These are phyloP conservation scores for Coccyzus lansbergi DNA, from an alignment of 2,797 vertebrate genomes.

Conservation along the genomic window DNA sequence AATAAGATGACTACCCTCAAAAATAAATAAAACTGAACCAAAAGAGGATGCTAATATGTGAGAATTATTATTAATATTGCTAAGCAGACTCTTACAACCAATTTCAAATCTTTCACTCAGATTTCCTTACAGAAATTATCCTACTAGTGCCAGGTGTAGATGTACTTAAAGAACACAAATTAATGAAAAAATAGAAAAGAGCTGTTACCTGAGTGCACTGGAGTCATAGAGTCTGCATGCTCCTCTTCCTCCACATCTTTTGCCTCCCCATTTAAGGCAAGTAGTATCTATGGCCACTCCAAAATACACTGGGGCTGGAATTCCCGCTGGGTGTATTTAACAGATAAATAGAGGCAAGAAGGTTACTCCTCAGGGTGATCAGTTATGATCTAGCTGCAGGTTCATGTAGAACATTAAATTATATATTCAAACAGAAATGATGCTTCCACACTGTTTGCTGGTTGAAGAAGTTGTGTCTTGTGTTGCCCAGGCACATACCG, in stretches of 20 bases:
- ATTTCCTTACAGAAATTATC: not conserved
- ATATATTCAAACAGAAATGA: not conserved
- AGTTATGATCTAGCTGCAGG: not conserved
- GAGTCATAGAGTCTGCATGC: conserved; percentile 91
- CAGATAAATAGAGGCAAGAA: conserved; percentile 1
- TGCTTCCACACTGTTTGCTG: not conserved
- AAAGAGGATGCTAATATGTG: not conserved
- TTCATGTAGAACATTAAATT: not conserved
- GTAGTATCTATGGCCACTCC: conserved; percentile 92
- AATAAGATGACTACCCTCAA: not conserved
- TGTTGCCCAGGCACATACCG: not conserved
- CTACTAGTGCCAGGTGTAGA: not conserved
- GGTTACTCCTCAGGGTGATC: not conserved
- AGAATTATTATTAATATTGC: not conserved
- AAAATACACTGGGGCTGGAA: conserved; percentile 93
- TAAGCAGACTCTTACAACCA: not conserved
- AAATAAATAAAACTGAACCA: not conserved
- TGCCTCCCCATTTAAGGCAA: conserved; percentile 92
- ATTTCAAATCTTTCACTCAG: not conserved
- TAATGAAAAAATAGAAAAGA: not conserved
- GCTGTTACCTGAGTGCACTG: conserved; percentile 85
- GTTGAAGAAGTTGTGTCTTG: not conserved
- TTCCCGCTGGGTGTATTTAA: conserved; percentile 84
- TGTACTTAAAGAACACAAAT: not conserved
- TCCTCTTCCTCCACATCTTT: conserved; percentile 87